Evolutionary conservation across 2,888 invertebrate genomes (phyloP).

Genomic region (Eupelmus urozonus): DNA sequence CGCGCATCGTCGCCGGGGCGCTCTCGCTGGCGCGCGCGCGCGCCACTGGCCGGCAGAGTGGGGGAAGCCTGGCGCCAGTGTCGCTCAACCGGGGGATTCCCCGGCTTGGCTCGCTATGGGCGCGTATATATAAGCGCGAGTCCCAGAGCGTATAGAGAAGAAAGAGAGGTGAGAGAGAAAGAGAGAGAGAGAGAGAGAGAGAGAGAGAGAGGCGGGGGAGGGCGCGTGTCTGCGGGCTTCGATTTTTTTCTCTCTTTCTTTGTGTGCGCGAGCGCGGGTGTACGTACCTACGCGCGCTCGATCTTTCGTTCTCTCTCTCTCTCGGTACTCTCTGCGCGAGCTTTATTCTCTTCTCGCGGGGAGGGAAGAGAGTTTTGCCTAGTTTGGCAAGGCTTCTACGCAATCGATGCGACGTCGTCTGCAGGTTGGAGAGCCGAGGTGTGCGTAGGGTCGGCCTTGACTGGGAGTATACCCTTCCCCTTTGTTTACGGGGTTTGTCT

Average conservation of each 20-base stretch:
- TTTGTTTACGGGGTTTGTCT: constrained; percentile 45
- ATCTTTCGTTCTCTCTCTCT: not conserved
- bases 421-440: no score
- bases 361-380: constrained; percentile 26
- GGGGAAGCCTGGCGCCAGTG: constrained; percentile 45
- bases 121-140: not conserved
- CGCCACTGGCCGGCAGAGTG: not conserved
- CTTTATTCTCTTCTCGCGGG: constrained; percentile 9
- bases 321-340: not conserved
- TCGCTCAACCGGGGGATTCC: constrained; percentile 52
- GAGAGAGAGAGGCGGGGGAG: constrained; percentile 10
- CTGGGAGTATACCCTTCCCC: constrained; percentile 21
- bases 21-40: constrained; percentile 3
- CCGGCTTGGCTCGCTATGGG: not conserved
- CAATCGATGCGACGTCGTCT: constrained; percentile 23
- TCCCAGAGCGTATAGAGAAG: not conserved
- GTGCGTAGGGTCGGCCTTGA: constrained; percentile 36
- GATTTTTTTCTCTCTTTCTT: constrained; percentile 53
- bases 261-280: constrained; percentile 1
- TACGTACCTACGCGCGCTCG: not conserved
- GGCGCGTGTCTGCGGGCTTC: constrained; percentile 55
- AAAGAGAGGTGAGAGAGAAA: not conserved
- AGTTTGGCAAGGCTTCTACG: constrained; percentile 11
- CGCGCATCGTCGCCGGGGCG: constrained; percentile 51
- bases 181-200: not conserved